Evolutionary conservation across 1,140 invertebrate species (phyloP).

Genomic region (Danaus plexippus): DNA sequence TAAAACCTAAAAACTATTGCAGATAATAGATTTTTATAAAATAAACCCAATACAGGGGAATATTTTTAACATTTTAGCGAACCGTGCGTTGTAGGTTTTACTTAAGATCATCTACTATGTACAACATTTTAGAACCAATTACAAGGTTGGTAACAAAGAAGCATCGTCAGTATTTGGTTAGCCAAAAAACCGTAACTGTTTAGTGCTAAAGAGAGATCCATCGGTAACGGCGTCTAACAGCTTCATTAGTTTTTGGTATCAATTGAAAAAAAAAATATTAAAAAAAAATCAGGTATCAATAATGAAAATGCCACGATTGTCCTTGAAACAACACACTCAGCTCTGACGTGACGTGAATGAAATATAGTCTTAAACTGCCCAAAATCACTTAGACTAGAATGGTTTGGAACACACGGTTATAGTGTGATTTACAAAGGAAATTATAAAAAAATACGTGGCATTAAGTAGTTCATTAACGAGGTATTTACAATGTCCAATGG

Average conservation of each 20-base stretch:
- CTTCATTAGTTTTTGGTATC: constrained; percentile 68
- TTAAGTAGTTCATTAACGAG: constrained; percentile 38
- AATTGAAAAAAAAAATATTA: constrained; percentile 58
- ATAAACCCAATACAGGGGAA: constrained; percentile 35
- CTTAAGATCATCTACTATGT: constrained; percentile 46
- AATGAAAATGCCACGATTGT: constrained; percentile 46
- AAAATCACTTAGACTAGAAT: constrained; percentile 58
- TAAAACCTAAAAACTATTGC: constrained; percentile 45
- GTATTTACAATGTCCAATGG: constrained; percentile 57
- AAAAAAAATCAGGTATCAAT: constrained; percentile 65
- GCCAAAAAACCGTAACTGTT: constrained; percentile 52
- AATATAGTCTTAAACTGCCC: constrained; percentile 26
- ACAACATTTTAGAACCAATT: constrained; percentile 41
- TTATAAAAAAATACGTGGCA: constrained; percentile 32
- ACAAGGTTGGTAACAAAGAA: constrained; percentile 24
- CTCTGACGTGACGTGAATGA: constrained; percentile 10
- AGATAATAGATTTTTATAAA: constrained; percentile 48
- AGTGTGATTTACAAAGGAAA: constrained; percentile 16
- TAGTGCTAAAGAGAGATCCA: constrained; percentile 66
- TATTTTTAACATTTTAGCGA: constrained; percentile 25
- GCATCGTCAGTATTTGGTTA: constrained; percentile 56
- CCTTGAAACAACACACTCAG: constrained; percentile 12
- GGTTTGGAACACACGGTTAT: constrained; percentile 33
- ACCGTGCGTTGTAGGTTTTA: constrained; percentile 26
- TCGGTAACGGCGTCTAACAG: constrained; percentile 67